phyloP scores from a whole-genome alignment of 2,888 invertebrate species.

The Synanthedon tipuliformis region DNA sequence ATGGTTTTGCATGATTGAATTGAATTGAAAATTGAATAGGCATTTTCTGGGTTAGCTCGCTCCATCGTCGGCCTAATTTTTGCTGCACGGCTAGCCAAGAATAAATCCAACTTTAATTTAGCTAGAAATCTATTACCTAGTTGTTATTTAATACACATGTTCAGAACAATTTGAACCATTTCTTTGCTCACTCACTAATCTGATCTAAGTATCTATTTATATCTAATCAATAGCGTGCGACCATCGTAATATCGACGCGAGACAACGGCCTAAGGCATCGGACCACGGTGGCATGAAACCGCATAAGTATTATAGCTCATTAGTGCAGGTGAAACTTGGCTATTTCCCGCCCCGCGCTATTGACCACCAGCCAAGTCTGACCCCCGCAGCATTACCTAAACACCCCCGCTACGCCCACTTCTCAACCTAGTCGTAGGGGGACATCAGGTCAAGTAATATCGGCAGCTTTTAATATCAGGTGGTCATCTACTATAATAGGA shows the following conservation, averaged over 20 bases:
- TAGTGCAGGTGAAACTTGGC: constrained; percentile 39
- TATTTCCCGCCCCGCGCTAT: constrained; percentile 23
- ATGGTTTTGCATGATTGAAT: too few relatives aligned
- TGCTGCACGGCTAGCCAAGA: too few relatives aligned
- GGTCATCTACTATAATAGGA: constrained; percentile 16
- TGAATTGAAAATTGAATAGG: too few relatives aligned
- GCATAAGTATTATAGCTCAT: constrained; percentile 35
- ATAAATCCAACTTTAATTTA: too few relatives aligned
- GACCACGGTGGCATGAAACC: constrained; percentile 22
- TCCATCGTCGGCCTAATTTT: too few relatives aligned
- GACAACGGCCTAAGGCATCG: constrained; percentile 16
- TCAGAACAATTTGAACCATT: too few relatives aligned
- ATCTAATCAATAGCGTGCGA: constrained; percentile 8
- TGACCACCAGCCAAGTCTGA: constrained; percentile 8
- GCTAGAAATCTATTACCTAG: too few relatives aligned
- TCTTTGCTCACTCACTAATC: too few relatives aligned
- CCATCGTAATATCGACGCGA: constrained; percentile 20
- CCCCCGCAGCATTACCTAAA: constrained; percentile 1
- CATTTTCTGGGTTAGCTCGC: too few relatives aligned
- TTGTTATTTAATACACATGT: too few relatives aligned
- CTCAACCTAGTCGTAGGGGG: not conserved
- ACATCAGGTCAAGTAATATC: constrained; percentile 5
- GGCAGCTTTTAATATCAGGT: constrained; percentile 11
- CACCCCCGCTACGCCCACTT: not conserved
- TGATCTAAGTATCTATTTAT: too few relatives aligned